phyloP scores from a whole-genome alignment of 2,888 invertebrate genomes.

The Zygothrica quintamaculata region DNA sequence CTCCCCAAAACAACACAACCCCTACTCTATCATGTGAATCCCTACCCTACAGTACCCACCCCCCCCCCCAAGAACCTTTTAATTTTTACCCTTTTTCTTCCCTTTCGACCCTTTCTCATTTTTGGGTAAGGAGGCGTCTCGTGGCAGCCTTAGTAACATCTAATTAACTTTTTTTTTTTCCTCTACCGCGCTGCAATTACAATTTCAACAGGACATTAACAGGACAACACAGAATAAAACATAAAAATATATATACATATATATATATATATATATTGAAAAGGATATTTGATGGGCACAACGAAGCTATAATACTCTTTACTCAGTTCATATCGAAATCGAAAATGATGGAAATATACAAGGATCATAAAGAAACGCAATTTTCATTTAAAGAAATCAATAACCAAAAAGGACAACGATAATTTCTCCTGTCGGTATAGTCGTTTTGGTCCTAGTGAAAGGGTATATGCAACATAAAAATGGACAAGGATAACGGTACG shows the following conservation, averaged over 20 bases:
- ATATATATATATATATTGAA: too few relatives aligned
- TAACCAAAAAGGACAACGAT: too few relatives aligned
- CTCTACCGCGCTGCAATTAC: slow-evolving; percentile 64
- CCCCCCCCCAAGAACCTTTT: slow-evolving; percentile 13
- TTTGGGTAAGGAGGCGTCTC: slow-evolving; percentile 14
- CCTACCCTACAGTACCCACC: slow-evolving; percentile 12
- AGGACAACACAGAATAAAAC: slow-evolving; percentile 14
- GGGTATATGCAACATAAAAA: slow-evolving; percentile 22
- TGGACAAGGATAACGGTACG: slow-evolving; percentile 31
- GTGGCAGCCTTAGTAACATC: slow-evolving; percentile 69
- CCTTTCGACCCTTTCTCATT: neutral
- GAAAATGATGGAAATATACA: too few relatives aligned
- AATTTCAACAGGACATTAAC: slow-evolving; percentile 65
- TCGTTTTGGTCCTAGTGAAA: neutral
- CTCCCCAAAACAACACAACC: neutral
- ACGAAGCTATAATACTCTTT: slow-evolving; percentile 30
- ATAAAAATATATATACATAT: too few relatives aligned
- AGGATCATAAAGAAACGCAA: too few relatives aligned
- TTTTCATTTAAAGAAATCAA: too few relatives aligned
- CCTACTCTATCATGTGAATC: neutral
- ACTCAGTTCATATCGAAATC: too few relatives aligned
- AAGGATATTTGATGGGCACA: neutral
- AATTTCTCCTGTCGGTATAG: too few relatives aligned
- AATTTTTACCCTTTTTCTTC: neutral
- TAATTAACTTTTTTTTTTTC: slow-evolving; percentile 74